phyloP scores from a whole-genome alignment of 2,888 invertebrate genomes.

The Octonoba sinensis region DNA sequence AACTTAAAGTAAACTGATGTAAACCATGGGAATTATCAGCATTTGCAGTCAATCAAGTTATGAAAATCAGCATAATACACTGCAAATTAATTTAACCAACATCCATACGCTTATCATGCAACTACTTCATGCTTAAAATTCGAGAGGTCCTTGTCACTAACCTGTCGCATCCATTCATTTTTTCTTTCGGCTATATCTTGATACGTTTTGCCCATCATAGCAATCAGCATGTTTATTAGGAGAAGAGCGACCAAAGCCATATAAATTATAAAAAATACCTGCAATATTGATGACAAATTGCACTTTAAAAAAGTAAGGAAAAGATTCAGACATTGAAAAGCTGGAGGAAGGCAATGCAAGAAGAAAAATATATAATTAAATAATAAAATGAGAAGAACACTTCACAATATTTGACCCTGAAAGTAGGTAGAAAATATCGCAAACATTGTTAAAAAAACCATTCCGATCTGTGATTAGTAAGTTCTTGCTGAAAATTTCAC shows the following conservation, averaged over 20 bases:
- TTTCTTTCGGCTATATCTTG: constrained; percentile 96
- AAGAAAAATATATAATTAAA: not conserved
- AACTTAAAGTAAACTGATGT: no score
- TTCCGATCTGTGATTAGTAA: no score
- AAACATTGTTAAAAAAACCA: no score
- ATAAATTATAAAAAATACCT: constrained; percentile 89
- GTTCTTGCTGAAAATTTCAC: no score
- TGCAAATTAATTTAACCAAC: no score
- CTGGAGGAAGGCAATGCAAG: not conserved
- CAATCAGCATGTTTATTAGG: constrained; percentile 97
- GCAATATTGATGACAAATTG: constrained; percentile 20
- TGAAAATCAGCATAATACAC: no score
- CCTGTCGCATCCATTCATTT: constrained; percentile 97
- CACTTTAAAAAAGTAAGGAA: not conserved
- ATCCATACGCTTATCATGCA: no score
- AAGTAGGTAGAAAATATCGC: no score
- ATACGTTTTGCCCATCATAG: constrained; percentile 99
- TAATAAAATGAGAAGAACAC: no score
- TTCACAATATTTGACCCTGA: no score
- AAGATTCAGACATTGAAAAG: not conserved
- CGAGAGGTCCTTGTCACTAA: constrained; percentile 68
- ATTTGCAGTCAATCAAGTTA: no score
- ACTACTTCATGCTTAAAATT: not conserved
- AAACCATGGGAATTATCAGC: no score
- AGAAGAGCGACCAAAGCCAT: constrained; percentile 97